These are phyloP conservation scores for Gallinago jamesoni DNA, from an alignment of 2,113 vertebrate species.

Conservation along the genomic window DNA sequence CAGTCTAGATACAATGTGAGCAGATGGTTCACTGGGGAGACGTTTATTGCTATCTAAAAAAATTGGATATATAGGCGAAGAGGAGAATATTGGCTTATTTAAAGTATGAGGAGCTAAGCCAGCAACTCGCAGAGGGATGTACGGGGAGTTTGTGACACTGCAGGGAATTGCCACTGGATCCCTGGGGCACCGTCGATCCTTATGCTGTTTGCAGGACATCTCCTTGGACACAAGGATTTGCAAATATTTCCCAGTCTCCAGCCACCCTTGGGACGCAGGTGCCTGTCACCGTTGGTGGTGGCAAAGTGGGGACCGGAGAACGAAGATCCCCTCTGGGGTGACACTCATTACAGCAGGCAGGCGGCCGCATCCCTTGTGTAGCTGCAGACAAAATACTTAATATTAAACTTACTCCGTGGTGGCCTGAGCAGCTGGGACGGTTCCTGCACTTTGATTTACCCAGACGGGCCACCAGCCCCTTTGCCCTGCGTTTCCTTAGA, in stretches of 20 bases:
- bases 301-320: background rate
- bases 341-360: background rate
- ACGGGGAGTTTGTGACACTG: rapidly evolving
- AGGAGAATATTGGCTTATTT: background rate
- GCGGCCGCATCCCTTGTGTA: rapidly evolving
- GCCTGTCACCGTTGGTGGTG: background rate
- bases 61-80: background rate
- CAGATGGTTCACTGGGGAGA: background rate
- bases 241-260: background rate
- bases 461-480: background rate
- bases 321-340: background rate
- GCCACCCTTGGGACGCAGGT: background rate
- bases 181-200: background rate
- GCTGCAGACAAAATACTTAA: background rate
- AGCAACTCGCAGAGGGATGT: background rate
- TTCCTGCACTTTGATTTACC: background rate
- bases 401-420: rapidly evolving
- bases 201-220: background rate
- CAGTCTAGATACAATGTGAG: background rate
- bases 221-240: background rate
- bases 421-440: background rate
- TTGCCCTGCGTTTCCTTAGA: background rate
- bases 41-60: background rate
- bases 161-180: background rate
- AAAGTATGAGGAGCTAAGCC: background rate